A percentile compares a stretch with the other conserved stretches of the same genome.
These are phyloP conservation scores for Decapterus maruadsi DNA, from an alignment of 2,797 vertebrate species.

Conservation along the genomic window DNA sequence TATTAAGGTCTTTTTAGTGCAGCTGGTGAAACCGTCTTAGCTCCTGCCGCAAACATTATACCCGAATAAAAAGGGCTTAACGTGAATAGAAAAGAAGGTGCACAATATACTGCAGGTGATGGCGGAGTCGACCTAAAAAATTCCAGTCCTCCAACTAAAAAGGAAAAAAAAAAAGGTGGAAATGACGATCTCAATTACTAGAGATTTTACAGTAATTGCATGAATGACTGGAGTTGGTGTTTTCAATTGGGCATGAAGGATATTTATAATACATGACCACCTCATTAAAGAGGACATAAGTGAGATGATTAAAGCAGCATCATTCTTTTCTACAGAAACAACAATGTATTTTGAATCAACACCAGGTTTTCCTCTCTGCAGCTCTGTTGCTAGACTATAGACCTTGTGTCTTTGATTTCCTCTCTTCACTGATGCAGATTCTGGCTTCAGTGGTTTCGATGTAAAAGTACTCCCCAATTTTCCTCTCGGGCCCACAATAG, in stretches of 20 bases:
- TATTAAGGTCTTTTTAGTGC: conserved; percentile 40
- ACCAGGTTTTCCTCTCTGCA: neutral
- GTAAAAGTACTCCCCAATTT: neutral
- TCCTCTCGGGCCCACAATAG: neutral
- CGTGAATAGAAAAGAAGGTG: conserved; percentile 17
- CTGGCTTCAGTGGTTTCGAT: conserved; percentile 1
- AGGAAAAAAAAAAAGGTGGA: neutral
- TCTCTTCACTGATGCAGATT: neutral
- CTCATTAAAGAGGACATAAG: neutral
- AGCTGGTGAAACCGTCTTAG: conserved; percentile 31
- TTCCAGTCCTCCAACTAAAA: neutral
- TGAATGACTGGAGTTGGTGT: neutral
- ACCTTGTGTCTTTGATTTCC: conserved; percentile 12
- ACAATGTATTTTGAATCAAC: conserved; percentile 10
- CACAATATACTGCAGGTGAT: conserved; percentile 14
- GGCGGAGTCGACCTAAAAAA: conserved; percentile 4
- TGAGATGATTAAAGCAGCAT: conserved; percentile 14
- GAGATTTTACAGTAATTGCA: neutral
- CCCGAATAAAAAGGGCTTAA: conserved; percentile 41
- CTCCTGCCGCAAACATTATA: conserved; percentile 43
- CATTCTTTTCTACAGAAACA: neutral
- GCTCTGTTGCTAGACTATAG: neutral
- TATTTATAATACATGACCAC: conserved; percentile 12
- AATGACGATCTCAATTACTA: neutral
- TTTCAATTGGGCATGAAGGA: neutral